Percentiles rank a stretch among this genome's conserved stretches.
These are phyloP conservation scores for Taenaris catops DNA, from an alignment of 2,888 invertebrate species.

Conservation along the genomic window DNA sequence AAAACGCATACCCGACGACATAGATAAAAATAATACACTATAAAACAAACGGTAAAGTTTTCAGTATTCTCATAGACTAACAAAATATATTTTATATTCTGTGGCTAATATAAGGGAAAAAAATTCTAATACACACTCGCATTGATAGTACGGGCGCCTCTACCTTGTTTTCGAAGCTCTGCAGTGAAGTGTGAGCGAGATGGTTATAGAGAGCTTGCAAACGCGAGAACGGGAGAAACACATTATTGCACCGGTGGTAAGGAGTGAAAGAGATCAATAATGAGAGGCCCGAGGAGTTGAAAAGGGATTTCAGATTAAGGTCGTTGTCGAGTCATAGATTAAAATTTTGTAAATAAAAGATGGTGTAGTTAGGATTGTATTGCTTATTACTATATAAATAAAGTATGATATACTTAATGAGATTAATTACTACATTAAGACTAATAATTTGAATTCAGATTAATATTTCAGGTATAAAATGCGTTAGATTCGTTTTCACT, in stretches of 20 bases:
- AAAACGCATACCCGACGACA: no score
- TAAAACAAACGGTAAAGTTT: constrained; percentile 5
- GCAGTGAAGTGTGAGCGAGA: constrained; percentile 68
- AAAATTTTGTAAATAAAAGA: constrained; percentile 43
- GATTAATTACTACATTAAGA: no score
- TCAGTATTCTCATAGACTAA: constrained; percentile 16
- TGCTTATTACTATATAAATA: no score
- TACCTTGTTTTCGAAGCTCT: constrained; percentile 78
- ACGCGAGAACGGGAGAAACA: constrained; percentile 39
- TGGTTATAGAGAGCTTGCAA: constrained; percentile 30
- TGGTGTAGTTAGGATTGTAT: no score
- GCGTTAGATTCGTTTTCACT: no score
- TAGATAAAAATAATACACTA: constrained; percentile 5
- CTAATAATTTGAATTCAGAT: no score
- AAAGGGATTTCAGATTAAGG: constrained; percentile 81
- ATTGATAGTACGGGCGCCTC: constrained; percentile 58
- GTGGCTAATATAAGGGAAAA: constrained; percentile 57
- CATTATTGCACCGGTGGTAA: constrained; percentile 79
- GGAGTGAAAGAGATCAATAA: constrained; percentile 81
- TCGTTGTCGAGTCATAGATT: constrained; percentile 75
- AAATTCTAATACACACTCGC: constrained; percentile 62
- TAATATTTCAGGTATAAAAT: no score
- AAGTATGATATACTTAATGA: no score
- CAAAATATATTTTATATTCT: constrained; percentile 27
- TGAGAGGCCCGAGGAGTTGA: constrained; percentile 79